A percentile compares a stretch with the other conserved stretches of the same genome.
phyloP scores from a whole-genome alignment of 2,888 invertebrate genomes.

The Sceliomorpha sp. region DNA sequence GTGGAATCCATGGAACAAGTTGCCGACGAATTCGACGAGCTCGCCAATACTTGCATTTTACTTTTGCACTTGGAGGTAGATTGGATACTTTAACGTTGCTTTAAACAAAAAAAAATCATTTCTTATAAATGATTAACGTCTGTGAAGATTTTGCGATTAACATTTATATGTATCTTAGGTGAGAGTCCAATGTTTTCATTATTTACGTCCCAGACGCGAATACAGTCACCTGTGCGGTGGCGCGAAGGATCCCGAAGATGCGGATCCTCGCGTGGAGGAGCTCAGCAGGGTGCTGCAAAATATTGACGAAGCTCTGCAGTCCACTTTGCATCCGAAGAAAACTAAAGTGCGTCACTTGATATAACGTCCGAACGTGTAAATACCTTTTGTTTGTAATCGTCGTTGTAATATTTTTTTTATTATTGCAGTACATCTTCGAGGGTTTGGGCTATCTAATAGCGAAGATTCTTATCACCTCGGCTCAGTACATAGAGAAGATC shows the following conservation, averaged over 20 bases:
- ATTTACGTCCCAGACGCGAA: conserved; percentile 84
- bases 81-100: too few relatives aligned
- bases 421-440: conserved; percentile 90
- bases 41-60: conserved; percentile 94
- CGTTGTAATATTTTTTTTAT: conserved; percentile 9
- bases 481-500: conserved; percentile 89
- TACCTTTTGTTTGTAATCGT: too few relatives aligned
- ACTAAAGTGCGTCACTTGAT: conserved; percentile 85
- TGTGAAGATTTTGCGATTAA: too few relatives aligned
- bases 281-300: conserved; percentile 88
- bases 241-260: conserved; percentile 88
- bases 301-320: conserved; percentile 89
- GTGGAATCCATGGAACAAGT: conserved; percentile 86
- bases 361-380: too few relatives aligned
- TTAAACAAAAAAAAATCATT: too few relatives aligned
- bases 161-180: conserved; percentile 85
- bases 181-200: conserved; percentile 97
- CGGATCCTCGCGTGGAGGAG: conserved; percentile 88
- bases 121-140: too few relatives aligned
- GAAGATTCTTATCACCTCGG: conserved; percentile 88
- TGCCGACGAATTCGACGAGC: conserved; percentile 91
- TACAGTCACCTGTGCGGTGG: conserved; percentile 73
- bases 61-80: conserved; percentile 94
- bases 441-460: conserved; percentile 92
- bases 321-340: conserved; percentile 88